Percentiles rank a stretch among this genome's conserved stretches.
Evolutionary conservation across 2,797 vertebrate genomes (phyloP).

Genomic region (Balearica regulorum): DNA sequence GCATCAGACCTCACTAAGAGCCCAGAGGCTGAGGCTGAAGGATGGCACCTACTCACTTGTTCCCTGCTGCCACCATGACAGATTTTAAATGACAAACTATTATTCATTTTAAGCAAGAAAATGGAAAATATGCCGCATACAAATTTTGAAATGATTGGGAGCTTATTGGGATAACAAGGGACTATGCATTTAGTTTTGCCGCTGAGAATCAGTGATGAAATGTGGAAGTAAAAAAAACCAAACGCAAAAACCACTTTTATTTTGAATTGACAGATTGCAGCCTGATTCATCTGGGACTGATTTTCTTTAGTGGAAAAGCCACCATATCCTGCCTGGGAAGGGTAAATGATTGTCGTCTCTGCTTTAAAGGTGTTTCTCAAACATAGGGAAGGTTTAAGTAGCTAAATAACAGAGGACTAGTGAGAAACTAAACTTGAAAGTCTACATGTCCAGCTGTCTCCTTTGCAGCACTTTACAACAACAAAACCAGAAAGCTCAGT

Average conservation of each 20-base stretch:
- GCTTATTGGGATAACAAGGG: background rate
- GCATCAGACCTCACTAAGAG: background rate
- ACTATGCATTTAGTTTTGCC: background rate
- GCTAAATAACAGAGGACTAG: background rate
- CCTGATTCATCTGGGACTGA: background rate
- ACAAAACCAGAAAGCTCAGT: accelerated
- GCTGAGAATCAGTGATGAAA: background rate
- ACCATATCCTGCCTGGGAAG: background rate
- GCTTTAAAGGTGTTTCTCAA: background rate
- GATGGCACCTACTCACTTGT: background rate
- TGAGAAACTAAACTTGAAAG: background rate
- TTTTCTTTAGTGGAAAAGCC: background rate
- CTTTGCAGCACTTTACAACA: background rate
- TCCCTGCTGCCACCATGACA: background rate
- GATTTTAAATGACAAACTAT: background rate
- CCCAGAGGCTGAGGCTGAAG: background rate
- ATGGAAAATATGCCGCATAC: background rate
- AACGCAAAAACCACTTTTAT: background rate
- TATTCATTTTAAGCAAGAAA: background rate
- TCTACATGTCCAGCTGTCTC: background rate
- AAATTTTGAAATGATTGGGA: background rate
- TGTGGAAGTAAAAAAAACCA: background rate
- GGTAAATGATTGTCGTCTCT: background rate
- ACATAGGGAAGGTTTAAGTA: background rate
- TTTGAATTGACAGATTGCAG: background rate